phyloP scores from a whole-genome alignment of 2,113 vertebrate genomes.

The Oncorhynchus gorbuscha region DNA sequence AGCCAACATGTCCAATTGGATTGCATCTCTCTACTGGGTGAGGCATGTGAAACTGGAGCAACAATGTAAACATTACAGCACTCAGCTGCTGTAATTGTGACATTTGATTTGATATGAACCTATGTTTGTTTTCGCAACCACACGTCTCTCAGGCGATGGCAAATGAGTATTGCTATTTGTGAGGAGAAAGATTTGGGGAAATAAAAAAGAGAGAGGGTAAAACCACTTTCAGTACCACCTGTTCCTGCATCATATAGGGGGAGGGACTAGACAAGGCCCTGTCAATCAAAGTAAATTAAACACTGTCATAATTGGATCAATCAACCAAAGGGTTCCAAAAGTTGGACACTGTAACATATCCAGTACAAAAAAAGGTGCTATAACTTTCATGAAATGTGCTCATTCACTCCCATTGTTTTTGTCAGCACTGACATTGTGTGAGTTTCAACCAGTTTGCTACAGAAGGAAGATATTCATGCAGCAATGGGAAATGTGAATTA shows the following conservation, averaged over 20 bases:
- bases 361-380: too few relatives aligned
- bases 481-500: too few relatives aligned
- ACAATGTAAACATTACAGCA: neutral
- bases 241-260: constrained; percentile 3
- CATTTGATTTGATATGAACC: constrained; percentile 26
- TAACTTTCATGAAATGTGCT: too few relatives aligned
- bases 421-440: too few relatives aligned
- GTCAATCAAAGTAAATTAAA: neutral
- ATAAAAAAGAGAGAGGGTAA: constrained; percentile 14
- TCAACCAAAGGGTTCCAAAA: too few relatives aligned
- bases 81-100: neutral
- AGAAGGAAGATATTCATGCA: too few relatives aligned
- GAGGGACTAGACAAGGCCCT: neutral
- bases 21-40: constrained; percentile 8
- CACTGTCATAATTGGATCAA: neutral
- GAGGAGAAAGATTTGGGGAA: constrained; percentile 2
- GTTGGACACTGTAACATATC: too few relatives aligned
- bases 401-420: too few relatives aligned
- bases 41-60: constrained; percentile 10
- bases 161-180: constrained; percentile 6
- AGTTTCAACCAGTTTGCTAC: too few relatives aligned
- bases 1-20: neutral
- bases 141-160: constrained; percentile 8
- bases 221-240: constrained; percentile 22
- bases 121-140: constrained; percentile 27